Base-by-base conservation (phyloP, 53 echinoderm and acorn worm species). In the Stichopus horrens region DNA sequence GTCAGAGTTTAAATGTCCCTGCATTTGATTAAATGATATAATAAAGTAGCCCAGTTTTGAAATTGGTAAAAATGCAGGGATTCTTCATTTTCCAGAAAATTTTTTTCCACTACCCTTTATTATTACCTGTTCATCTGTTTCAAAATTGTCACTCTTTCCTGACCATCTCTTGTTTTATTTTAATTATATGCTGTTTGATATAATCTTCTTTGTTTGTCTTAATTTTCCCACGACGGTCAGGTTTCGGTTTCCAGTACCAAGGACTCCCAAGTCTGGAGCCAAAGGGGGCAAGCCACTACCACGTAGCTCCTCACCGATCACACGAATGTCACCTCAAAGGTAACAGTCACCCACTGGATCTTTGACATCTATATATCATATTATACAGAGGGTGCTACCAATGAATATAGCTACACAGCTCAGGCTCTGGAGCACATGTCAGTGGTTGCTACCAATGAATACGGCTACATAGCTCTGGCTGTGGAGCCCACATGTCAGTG, bases 251-350 rank as follows among this genome's bases (percentile, higher is more conserved):
- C 20, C 57, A 13, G 52, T 76, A 53, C 90, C 90, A 20, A 56
- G 66, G n/a, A 90, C 90, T 55, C 90, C 90, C 21, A 90, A 77
- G 22, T 81, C 76, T 0, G 65, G 86, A 23, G 57, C 76, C 20
- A 58, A 54, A 65, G 37, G 21, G 5, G 51, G 86, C 23, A 76
- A 81, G 19, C 86, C 86, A 19, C 52, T 86, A 5, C 90, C 90
- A 6, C 52, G 86, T 7, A 86, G 90, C 56, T 90, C 90, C 8
- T 90, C 90, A 6, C 90, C 86, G 5, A 90, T 90, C 56, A 71
- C 74, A 57, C 76, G 22, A 55, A 20, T 66, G 86, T 21, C 86
- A 8, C 75, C 76, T 8, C 19, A 76, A 51, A 90, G 86, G 90
- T 90, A 51, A 86, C 9, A 18, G 37, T 37, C 37, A 37, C 37